A percentile compares a stretch with the other conserved stretches of the same genome.
phyloP scores from a whole-genome alignment of 2,113 vertebrate species.

The Ramphastos sulfuratus region DNA sequence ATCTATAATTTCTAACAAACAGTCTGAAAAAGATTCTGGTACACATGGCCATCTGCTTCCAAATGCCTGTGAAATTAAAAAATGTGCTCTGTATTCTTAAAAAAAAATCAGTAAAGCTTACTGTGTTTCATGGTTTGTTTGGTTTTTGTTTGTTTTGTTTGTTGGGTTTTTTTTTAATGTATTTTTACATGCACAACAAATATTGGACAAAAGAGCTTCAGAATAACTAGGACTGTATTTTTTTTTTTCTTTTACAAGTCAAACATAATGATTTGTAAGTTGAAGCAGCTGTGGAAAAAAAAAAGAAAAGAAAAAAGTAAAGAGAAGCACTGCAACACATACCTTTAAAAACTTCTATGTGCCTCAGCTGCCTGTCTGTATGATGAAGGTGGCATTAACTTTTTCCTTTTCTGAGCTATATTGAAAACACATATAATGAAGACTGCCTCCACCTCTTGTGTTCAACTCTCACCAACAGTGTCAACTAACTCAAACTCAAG shows the following conservation, averaged over 20 bases:
- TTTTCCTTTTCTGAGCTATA: neutral
- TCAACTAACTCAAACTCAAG: neutral
- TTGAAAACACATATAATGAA: neutral
- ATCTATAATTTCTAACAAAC: slow-evolving; percentile 1
- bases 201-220: neutral
- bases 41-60: slow-evolving; percentile 47
- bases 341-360: neutral
- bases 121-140: neutral
- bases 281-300: neutral
- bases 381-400: neutral
- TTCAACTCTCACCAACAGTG: neutral
- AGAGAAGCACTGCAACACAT: neutral
- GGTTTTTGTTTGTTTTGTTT: neutral
- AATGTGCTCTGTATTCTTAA: neutral
- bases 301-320: neutral
- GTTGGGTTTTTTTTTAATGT: neutral
- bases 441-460: neutral
- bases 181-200: neutral
- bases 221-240: neutral
- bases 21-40: neutral
- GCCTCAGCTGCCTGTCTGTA: neutral
- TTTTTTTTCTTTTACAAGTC: neutral
- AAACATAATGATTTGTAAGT: neutral
- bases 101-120: slow-evolving; percentile 24
- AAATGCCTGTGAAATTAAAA: neutral